Base-by-base conservation (phyloP, 2,888 invertebrate species). In the Amiota communis region DNA sequence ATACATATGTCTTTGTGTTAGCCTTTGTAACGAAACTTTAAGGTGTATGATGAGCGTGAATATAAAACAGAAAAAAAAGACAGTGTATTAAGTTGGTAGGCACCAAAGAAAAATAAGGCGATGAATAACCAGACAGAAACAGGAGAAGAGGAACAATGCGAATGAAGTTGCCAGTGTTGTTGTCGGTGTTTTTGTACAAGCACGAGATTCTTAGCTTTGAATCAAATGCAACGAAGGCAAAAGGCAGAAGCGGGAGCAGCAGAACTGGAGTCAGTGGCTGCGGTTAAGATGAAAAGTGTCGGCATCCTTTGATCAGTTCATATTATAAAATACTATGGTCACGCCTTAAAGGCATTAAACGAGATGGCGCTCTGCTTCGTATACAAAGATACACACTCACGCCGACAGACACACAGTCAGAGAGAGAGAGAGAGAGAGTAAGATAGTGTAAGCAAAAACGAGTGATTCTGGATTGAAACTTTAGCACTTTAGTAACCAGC, bases 321-420 rank as follows among this genome's bases (percentile, higher is more conserved):
- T 86, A 88, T 88, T 88, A 89, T 89, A 88, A 88, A 88, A 88
- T 89, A 89, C 88, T 89, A 83, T 88, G 89, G 89, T 89, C 89
- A 89, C 88, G 88, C 88, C 88, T 89, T 89, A 85, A 88, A 89
- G 89, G 89, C 89, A 89, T 89, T 89, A 89, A 89, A 89, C 89
- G 89, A 89, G 88, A 89, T 89, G 88, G 88, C 88, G 88, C 88
- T 89, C 89, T 82, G 86, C 84, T 82, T 71, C 79, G 36, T 36
- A 36, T 36, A 36, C 71, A 85, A 77, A 79, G 3, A 23, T 23
- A 81, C 80, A 80, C 78, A 81, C 71, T 83, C 77, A 79, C 0
- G 6, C 4, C 6, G 3, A 36, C 36, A 77, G 70, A 72, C 63
- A 75, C 56, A 69, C 69, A 53, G 57, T 12, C 8, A 46, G 79